A percentile compares a stretch with the other conserved stretches of the same genome.
phyloP scores from a whole-genome alignment of 2,113 vertebrate species.

The Oreochromis spilurus region DNA sequence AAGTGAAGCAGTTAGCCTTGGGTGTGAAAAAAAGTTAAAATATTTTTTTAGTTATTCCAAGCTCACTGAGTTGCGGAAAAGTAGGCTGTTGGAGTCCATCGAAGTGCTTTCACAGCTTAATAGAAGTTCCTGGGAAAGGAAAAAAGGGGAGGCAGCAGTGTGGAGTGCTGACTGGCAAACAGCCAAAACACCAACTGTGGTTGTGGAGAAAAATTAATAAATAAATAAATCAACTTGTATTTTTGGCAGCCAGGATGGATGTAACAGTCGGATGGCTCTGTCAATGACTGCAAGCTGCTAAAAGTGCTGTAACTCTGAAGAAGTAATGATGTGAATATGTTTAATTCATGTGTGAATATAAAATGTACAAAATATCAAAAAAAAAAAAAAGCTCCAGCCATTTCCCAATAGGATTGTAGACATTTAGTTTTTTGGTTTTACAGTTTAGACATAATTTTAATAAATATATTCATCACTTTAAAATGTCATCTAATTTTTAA shows the following conservation, averaged over 20 bases:
- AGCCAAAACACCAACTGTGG: constrained; percentile 23
- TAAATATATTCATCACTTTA: background rate
- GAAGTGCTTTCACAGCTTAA: constrained; percentile 30
- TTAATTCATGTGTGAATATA: background rate
- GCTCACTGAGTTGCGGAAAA: constrained; percentile 15
- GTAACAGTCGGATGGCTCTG: background rate
- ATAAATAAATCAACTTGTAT: background rate
- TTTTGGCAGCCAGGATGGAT: constrained; percentile 20
- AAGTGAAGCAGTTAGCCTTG: background rate
- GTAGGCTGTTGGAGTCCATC: constrained; percentile 31
- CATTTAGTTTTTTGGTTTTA: background rate
- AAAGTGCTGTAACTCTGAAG: background rate
- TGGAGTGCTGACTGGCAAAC: constrained; percentile 33
- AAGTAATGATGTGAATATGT: constrained; percentile 7
- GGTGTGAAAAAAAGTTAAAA: background rate
- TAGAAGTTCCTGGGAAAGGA: background rate
- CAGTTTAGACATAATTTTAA: background rate
- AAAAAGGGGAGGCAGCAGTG: background rate
- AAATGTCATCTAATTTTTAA: background rate
- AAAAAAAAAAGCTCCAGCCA: background rate
- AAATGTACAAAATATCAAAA: background rate
- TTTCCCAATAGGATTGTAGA: background rate
- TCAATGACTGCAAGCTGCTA: background rate
- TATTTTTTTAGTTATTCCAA: background rate
- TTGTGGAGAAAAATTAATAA: background rate